Percentiles rank a stretch among this genome's conserved stretches.
phyloP scores from a whole-genome alignment of 1,140 invertebrate species.

The Choristoneura fumiferana region DNA sequence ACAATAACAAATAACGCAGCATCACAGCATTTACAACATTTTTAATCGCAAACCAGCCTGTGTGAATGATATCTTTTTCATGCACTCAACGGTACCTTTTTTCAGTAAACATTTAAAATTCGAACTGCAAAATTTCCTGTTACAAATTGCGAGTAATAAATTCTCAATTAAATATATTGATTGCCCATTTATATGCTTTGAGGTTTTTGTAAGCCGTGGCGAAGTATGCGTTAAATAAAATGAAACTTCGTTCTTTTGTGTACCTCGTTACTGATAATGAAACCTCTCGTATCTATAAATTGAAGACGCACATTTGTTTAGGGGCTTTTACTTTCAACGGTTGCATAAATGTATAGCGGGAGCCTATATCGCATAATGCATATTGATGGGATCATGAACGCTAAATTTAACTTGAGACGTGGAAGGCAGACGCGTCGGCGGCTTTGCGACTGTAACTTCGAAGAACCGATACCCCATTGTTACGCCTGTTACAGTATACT shows the following conservation, averaged over 20 bases:
- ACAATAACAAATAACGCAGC: conserved; percentile 53
- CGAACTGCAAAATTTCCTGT: background rate
- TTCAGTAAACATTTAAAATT: background rate
- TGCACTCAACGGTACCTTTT: conserved; percentile 25
- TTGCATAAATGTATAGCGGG: conserved; percentile 27
- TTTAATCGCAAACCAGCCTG: conserved; percentile 34
- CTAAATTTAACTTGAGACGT: conserved; percentile 67
- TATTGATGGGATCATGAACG: conserved; percentile 68
- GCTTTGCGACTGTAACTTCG: conserved; percentile 55
- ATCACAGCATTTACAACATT: conserved; percentile 41
- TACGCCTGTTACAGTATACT: conserved; percentile 64
- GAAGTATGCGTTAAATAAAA: conserved; percentile 12
- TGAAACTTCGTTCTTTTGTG: background rate
- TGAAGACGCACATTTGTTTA: conserved; percentile 19
- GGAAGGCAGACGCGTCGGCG: conserved; percentile 41
- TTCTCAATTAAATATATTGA: conserved; percentile 6
- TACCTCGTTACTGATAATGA: too few relatives aligned
- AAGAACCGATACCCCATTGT: conserved; percentile 70
- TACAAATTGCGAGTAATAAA: background rate
- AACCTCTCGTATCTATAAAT: too few relatives aligned
- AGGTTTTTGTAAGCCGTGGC: background rate
- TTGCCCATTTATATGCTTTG: background rate
- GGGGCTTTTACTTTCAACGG: conserved; percentile 53
- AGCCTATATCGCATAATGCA: conserved; percentile 27
- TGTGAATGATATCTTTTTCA: conserved; percentile 43